phyloP scores from a whole-genome alignment of 2,113 vertebrate genomes.

The Centropristis striata region DNA sequence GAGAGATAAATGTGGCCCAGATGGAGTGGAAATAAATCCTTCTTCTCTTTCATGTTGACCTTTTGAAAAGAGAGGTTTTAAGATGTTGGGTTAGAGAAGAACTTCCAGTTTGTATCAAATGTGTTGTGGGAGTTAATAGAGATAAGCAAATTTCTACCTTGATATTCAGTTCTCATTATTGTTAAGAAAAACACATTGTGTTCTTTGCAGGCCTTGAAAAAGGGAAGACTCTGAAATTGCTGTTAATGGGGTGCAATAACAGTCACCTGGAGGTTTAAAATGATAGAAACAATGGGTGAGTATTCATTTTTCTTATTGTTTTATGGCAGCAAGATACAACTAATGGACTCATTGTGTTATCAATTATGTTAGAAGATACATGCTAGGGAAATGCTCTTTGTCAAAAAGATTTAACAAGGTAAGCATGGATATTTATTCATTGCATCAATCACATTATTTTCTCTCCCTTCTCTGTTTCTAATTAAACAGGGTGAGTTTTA shows the following conservation, averaged over 20 bases:
- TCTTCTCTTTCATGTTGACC: slow-evolving; percentile 54
- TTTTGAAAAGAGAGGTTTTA: slow-evolving; percentile 31
- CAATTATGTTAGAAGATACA: neutral
- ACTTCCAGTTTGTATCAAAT: slow-evolving; percentile 2
- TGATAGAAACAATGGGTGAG: slow-evolving; percentile 85
- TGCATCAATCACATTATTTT: neutral
- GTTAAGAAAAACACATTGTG: slow-evolving; percentile 18
- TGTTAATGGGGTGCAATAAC: slow-evolving; percentile 28
- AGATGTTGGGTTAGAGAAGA: slow-evolving; percentile 11
- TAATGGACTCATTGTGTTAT: neutral
- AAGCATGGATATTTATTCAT: neutral
- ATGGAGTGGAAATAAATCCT: slow-evolving; percentile 36
- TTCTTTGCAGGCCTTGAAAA: slow-evolving; percentile 75
- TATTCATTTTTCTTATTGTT: slow-evolving; percentile 5
- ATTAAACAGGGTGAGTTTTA: slow-evolving; percentile 9
- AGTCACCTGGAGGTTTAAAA: slow-evolving; percentile 49
- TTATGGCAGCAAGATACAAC: neutral
- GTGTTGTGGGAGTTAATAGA: neutral
- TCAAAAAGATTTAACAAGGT: too few relatives aligned
- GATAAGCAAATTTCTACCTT: neutral
- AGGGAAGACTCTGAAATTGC: slow-evolving; percentile 10
- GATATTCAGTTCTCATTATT: neutral
- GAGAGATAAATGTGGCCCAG: slow-evolving; percentile 32
- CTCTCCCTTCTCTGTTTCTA: neutral
- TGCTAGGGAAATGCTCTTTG: neutral